Percentiles rank a stretch among this genome's conserved stretches.
phyloP scores from a whole-genome alignment of 2,113 vertebrate species.

The Vidua macroura region DNA sequence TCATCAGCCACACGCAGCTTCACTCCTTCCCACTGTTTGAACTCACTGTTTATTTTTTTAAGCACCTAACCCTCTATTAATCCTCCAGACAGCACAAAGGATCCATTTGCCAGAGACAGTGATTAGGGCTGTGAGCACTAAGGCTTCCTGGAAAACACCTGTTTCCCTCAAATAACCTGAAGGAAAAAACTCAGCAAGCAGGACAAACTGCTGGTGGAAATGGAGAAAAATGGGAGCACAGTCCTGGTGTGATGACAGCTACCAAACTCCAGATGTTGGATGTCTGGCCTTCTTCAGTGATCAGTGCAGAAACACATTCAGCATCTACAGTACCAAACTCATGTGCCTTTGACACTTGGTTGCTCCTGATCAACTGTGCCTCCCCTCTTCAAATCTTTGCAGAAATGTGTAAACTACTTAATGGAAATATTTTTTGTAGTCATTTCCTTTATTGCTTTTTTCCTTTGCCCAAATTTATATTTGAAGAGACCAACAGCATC shows the following conservation, averaged over 20 bases:
- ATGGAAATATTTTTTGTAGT: not conserved
- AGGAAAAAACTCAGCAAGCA: conserved; percentile 29
- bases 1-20: conserved; percentile 36
- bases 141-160: conserved; percentile 61
- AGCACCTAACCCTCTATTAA: conserved; percentile 26
- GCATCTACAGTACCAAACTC: not conserved
- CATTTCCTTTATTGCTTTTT: not conserved
- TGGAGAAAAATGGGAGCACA: conserved; percentile 27
- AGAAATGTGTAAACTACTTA: not conserved
- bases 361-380: not conserved
- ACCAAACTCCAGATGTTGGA: not conserved
- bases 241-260: not conserved
- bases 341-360: not conserved
- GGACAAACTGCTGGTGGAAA: conserved; percentile 42
- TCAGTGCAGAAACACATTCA: not conserved
- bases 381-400: not conserved
- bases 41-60: conserved; percentile 54
- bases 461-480: not conserved
- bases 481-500: not conserved
- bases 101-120: conserved; percentile 61
- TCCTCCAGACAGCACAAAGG: conserved; percentile 62
- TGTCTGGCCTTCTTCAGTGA: not conserved
- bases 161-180: conserved; percentile 48
- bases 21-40: conserved; percentile 22
- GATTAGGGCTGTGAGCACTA: conserved; percentile 52